phyloP scores from a whole-genome alignment of 1,140 invertebrate species.

The Drosophila subobscura region DNA sequence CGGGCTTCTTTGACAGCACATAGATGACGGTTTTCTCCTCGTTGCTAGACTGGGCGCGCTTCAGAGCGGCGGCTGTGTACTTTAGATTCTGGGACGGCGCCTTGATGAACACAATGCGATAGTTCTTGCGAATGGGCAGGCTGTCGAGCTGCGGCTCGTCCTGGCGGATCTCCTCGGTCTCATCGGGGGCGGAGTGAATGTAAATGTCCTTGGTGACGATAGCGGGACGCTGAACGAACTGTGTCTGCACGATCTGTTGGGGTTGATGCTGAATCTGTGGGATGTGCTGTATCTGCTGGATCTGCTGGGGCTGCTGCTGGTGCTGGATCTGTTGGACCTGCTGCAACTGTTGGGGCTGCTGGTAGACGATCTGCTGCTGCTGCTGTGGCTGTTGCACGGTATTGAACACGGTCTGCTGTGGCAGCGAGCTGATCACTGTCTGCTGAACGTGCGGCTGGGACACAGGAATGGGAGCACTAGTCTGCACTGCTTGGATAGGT shows the following conservation, averaged over 20 bases:
- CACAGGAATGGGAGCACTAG: constrained; percentile 8
- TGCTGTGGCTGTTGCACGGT: constrained; percentile 17
- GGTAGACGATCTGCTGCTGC: constrained; percentile 37
- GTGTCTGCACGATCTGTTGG: constrained; percentile 51
- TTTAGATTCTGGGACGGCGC: constrained; percentile 89
- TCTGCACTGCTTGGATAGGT: constrained; percentile 34
- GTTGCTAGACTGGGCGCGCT: constrained; percentile 85
- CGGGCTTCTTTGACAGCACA: constrained; percentile 90
- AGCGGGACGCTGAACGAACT: constrained; percentile 68
- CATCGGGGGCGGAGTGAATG: constrained; percentile 81
- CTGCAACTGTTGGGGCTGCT: constrained; percentile 14
- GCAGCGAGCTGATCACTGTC: constrained; percentile 10
- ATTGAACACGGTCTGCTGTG: constrained; percentile 12
- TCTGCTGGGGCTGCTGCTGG: constrained; percentile 41
- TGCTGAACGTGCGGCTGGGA: constrained; percentile 20
- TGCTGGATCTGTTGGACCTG: constrained; percentile 1
- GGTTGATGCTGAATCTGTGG: constrained; percentile 11
- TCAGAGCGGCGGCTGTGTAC: constrained; percentile 86
- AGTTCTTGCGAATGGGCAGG: constrained; percentile 89
- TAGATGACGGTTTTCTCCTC: constrained; percentile 94
- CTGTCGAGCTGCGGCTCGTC: constrained; percentile 55
- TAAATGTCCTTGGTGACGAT: constrained; percentile 82
- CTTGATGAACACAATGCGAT: constrained; percentile 95
- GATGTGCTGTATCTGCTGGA: constrained; percentile 12
- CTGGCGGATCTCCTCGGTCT: constrained; percentile 64